A percentile compares a stretch with the other conserved stretches of the same genome.
Conservation (phyloP, 2,888 invertebrate species). For the Clitarchus hookeri region DNA sequence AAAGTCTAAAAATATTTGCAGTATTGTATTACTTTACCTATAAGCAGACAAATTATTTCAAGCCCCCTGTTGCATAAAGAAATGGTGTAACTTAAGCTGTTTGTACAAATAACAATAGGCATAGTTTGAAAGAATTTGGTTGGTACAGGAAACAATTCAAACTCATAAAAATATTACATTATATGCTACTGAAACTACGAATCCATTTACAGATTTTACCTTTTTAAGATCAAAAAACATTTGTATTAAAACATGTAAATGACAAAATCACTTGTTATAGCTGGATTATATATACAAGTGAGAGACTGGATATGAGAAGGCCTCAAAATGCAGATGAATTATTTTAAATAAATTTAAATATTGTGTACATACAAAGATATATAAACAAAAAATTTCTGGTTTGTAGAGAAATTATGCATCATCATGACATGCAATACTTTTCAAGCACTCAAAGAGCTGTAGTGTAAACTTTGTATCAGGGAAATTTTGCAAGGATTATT, state of each 20-base stretch:
- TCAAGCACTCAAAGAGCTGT: background rate
- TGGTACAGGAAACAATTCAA: background rate
- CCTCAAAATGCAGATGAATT: background rate
- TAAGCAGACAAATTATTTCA: background rate
- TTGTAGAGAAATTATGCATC: background rate
- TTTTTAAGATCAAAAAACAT: background rate
- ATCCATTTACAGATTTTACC: background rate
- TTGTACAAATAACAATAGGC: background rate
- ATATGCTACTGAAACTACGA: background rate
- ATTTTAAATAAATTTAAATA: background rate
- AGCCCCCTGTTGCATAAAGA: background rate
- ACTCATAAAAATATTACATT: background rate
- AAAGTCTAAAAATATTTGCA: background rate
- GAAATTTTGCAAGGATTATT: too few species aligned
- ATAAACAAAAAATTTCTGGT: background rate
- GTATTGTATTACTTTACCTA: background rate
- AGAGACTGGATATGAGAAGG: background rate
- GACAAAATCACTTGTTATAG: background rate
- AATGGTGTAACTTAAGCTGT: background rate
- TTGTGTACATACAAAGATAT: background rate
- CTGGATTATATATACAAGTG: slow-evolving; percentile 7
- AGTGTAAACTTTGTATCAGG: background rate
- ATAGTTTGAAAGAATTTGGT: background rate
- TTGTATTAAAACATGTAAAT: background rate
- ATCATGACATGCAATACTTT: background rate